Conservation (phyloP, 92 coral and sea anemone genomes). For the Epizoanthus scotinus region DNA sequence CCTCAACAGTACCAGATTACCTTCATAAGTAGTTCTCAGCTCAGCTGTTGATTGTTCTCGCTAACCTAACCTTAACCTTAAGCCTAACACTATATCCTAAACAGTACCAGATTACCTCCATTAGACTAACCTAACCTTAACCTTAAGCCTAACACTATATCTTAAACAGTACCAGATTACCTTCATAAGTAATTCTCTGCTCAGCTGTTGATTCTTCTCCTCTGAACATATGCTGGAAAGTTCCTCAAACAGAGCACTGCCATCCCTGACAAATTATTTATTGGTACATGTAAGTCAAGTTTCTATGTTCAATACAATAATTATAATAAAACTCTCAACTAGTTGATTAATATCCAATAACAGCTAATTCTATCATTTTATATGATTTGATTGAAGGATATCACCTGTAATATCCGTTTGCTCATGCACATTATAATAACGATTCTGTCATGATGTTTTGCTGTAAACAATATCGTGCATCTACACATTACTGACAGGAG, state of each 20-base stretch:
- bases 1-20: slow-evolving; percentile 30
- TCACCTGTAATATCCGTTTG: no score
- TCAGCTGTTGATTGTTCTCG: slow-evolving; percentile 78
- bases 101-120: slow-evolving; percentile 60
- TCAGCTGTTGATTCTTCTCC: slow-evolving; percentile 86
- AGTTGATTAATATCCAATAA: no score
- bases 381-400: no score
- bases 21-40: slow-evolving; percentile 86
- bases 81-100: no score
- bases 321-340: neutral
- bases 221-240: slow-evolving; percentile 86
- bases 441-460: no score
- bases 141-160: no score
- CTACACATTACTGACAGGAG: no score
- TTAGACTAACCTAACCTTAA: slow-evolving; percentile 35
- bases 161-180: slow-evolving; percentile 33
- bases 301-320: no score
- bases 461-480: no score
- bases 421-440: no score
- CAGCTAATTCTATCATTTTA: neutral
- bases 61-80: no score
- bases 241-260: slow-evolving; percentile 65
- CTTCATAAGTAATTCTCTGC: slow-evolving; percentile 87
- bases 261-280: slow-evolving; percentile 48
- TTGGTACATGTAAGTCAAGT: no score